Percentiles rank a stretch among this genome's conserved stretches.
Evolutionary conservation across 2,113 vertebrate genomes (phyloP).

Genomic region (Dromiciops gliroides): DNA sequence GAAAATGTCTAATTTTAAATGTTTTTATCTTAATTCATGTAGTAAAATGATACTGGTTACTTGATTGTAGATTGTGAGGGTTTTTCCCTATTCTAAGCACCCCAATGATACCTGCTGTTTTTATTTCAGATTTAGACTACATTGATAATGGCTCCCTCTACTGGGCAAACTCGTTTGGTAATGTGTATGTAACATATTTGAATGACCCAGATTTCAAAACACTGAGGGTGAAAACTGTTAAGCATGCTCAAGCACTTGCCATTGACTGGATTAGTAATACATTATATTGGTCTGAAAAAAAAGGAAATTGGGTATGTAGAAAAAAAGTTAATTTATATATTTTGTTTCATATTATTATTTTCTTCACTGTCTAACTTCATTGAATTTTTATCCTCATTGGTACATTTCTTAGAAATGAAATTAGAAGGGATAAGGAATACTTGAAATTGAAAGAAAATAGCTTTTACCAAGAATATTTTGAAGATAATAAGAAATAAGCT

Average conservation of each 20-base stretch:
- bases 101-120: slow-evolving; percentile 37
- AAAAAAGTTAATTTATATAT: neutral
- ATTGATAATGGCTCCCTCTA: slow-evolving; percentile 79
- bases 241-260: neutral
- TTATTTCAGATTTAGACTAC: slow-evolving; percentile 42
- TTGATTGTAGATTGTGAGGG: neutral
- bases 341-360: slow-evolving; percentile 17
- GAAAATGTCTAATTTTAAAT: neutral
- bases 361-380: neutral
- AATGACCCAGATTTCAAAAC: slow-evolving; percentile 54
- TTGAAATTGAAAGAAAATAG: neutral
- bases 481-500: neutral
- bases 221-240: neutral
- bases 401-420: neutral
- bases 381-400: neutral
- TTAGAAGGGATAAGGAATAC: slow-evolving; percentile 3
- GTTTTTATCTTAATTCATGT: neutral
- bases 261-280: slow-evolving; percentile 7
- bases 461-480: neutral
- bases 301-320: neutral
- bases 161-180: slow-evolving; percentile 22
- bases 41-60: neutral
- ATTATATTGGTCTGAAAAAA: neutral
- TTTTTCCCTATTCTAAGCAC: neutral
- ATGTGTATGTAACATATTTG: neutral